Percentiles rank a stretch among this genome's conserved stretches.
Conservation (phyloP, 2,113 vertebrate species). For the Phoxinus phoxinus region DNA sequence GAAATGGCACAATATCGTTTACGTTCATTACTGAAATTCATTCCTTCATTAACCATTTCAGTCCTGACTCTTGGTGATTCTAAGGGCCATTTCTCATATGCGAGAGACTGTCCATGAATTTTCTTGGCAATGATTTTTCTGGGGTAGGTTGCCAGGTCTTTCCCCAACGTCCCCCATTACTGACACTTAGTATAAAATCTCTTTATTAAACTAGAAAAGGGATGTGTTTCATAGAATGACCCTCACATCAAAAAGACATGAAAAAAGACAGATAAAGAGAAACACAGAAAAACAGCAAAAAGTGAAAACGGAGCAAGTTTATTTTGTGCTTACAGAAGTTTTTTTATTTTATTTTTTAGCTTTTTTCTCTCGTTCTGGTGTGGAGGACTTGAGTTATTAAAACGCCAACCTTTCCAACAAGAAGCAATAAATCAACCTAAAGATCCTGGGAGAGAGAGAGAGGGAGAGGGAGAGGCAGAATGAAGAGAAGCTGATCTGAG, state of each 20-base stretch:
- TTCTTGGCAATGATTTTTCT: no score
- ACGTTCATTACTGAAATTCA: no score
- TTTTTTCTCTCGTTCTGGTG: constrained; percentile 62
- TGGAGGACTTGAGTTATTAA: constrained; percentile 82
- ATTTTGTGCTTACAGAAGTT: constrained; percentile 79
- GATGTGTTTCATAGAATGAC: background rate
- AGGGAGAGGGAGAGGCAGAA: constrained; percentile 29
- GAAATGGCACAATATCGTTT: no score
- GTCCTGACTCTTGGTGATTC: no score
- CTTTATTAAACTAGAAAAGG: background rate
- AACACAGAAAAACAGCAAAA: constrained; percentile 32
- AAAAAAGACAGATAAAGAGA: background rate
- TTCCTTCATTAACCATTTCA: no score
- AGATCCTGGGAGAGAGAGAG: constrained; percentile 69
- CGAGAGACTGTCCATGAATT: no score
- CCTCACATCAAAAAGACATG: constrained; percentile 58
- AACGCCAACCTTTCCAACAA: constrained; percentile 80
- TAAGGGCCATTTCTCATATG: no score
- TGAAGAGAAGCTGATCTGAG: constrained; percentile 35
- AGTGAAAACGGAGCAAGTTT: constrained; percentile 59
- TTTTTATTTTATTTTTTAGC: background rate
- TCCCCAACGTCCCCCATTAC: no score
- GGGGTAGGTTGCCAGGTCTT: no score
- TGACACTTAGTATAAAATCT: no score
- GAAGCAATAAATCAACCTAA: constrained; percentile 81